Evolutionary conservation across 2,113 vertebrate species (phyloP), one percentile per base, ranked within the genome.

Genomic region (Rynchops niger): DNA sequence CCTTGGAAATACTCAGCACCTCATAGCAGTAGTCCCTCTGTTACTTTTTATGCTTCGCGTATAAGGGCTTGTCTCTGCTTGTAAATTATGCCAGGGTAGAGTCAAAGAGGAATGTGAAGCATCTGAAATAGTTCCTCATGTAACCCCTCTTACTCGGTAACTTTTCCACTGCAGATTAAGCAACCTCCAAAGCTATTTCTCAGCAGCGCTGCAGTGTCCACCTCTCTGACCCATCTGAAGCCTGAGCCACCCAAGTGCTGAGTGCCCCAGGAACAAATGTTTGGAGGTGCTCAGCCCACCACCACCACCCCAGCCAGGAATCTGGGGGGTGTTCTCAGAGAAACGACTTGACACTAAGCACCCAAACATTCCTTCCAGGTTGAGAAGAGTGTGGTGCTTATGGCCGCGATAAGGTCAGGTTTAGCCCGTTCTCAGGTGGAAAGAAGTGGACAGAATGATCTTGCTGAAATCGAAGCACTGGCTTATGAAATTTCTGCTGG

Each of bases 401-500:
- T 70, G 65, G 42, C 76, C 61, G 71, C 34, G 83, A 81, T 50
- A 87, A 93, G 62, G 81, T 83, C 81, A 42, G 59, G 49, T 55
- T 79, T 80, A 76, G 65, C 45, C 66, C 43, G 47, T 58, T 90
- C 66, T 81, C 82, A 45, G 59, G 77, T 18, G 63, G 82, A 82
- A 79, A 87, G 84, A 67, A 80, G 38, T 80, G 92, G 90, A 66
- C 1, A 6, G 70, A 88, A 42, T 36, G 76, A 97, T 32, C 63
- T 53, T 63, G 65, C 94, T 97, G 93, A 96, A 97, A 94, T 65
- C 80, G 73, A 83, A 97, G 91, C 93, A 91, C 77, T 87, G 95
- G 67, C 76, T 98, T 94, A 88, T 50, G 96, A 96, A 97, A 94
- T 93, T 96, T 85, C 96, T 97, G 86, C 96, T 98, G 96, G 95